A percentile compares a stretch with the other conserved stretches of the same genome.
Conservation (phyloP, 92 coral and sea anemone species). For the Anthopleura xanthogrammica region DNA sequence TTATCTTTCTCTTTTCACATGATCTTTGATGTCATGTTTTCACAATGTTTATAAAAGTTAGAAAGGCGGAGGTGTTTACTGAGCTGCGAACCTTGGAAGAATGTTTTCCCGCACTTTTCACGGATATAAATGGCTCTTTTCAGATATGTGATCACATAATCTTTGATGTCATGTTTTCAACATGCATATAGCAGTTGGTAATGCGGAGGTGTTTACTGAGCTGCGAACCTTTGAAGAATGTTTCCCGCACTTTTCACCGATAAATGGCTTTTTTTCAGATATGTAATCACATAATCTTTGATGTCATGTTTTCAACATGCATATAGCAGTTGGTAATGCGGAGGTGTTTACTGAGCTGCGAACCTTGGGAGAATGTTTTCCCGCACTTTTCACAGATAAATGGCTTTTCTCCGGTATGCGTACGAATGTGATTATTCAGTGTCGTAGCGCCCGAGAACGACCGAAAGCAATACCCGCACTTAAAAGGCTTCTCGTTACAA, state of each 20-base stretch:
- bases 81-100: slow-evolving; percentile 43
- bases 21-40: not conserved
- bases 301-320: not conserved
- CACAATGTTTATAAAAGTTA: not conserved
- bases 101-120: slow-evolving; percentile 70
- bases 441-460: slow-evolving; percentile 66
- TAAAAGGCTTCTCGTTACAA: slow-evolving; percentile 70
- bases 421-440: slow-evolving; percentile 65
- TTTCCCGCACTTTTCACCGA: slow-evolving; percentile 74
- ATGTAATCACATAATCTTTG: not conserved
- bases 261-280: slow-evolving; percentile 70
- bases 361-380: slow-evolving; percentile 78
- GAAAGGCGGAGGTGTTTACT: slow-evolving; percentile 68
- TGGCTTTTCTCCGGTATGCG: slow-evolving; percentile 69
- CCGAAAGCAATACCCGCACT: slow-evolving; percentile 71
- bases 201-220: slow-evolving; percentile 73
- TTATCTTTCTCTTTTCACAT: not conserved
- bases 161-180: not conserved
- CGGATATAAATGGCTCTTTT: slow-evolving; percentile 64
- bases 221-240: slow-evolving; percentile 81
- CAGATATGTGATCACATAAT: slow-evolving; percentile 38
- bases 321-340: slow-evolving; percentile 29
- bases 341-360: slow-evolving; percentile 82
- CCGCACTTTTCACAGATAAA: slow-evolving; percentile 75
- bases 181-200: slow-evolving; percentile 16